Evolutionary conservation across 2,888 invertebrate genomes (phyloP), one percentile per base, ranked within the genome.

Genomic region (Ryuthela nishihirai): DNA sequence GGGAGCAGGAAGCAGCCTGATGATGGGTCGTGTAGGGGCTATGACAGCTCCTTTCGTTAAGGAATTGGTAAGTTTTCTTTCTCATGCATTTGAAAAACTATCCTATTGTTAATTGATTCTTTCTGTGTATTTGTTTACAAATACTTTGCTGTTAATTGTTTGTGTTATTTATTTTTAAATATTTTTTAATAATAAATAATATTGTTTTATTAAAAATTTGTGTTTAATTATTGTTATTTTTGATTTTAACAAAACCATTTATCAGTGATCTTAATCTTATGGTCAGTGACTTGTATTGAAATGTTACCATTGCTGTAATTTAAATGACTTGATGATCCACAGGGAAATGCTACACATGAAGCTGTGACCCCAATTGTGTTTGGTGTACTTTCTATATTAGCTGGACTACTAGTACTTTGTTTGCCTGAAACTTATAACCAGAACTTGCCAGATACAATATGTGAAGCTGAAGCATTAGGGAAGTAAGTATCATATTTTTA

Each of bases 1-100:
- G 2, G 62, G 55, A 9, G 48, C 50, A 10, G 55, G 62, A 24
- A 53, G 48, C 15, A 55, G 62, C 26, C 24, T 52, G 1, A 55
- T 62, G 62, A 52, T 52, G 55, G 62, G 62, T 4, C 45, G 62
- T 20, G 56, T 62, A 17, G 62, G 62, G 17, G 54, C 62, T 12
- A 52, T 48, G 43, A 43, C 43, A n/a, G 62, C 62, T 23, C 62
- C 62, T 5, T 62, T 62, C 24, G 36, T 62, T 25, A 62, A 62
- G 10, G 62, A 62, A 26, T 17, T 62, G 34, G 54, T 55, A 40
- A 23, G 43, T 36, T 10, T 20, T 12, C 15, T 6, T 3, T 10
- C 9, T 4, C 9, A 10, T 29, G 9, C 29, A 2, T 10, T 10
- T 29, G 29, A 9, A 29, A 29, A 10, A n/a, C 10, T n/a, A 9